Conservation (phyloP, 2,797 vertebrate species). For the Lindbergichthys nudifrons region DNA sequence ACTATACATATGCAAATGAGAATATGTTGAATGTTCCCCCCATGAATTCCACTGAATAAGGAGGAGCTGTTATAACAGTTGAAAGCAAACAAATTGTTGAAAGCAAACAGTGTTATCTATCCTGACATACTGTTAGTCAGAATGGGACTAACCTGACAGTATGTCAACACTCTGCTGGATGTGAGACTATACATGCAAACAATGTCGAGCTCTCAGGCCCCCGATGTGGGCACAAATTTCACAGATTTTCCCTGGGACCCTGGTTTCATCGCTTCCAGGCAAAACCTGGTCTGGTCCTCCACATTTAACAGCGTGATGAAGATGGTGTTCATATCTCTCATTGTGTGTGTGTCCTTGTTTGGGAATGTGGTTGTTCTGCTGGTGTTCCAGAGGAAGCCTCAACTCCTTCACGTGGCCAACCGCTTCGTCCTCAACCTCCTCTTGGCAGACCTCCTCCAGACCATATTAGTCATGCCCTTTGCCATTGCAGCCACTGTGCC, state of each 20-base stretch:
- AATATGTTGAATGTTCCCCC: slow-evolving; percentile 18
- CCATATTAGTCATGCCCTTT: slow-evolving; percentile 90
- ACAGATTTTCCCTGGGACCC: slow-evolving; percentile 73
- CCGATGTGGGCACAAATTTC: slow-evolving; percentile 66
- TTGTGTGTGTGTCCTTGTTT: slow-evolving; percentile 87
- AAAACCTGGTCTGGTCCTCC: slow-evolving; percentile 57
- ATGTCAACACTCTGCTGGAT: slow-evolving; percentile 41
- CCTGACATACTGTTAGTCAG: slow-evolving; percentile 23
- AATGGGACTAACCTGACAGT: slow-evolving; percentile 62
- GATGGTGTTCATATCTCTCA: slow-evolving; percentile 85
- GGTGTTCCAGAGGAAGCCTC: slow-evolving; percentile 91
- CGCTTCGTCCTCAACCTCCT: slow-evolving; percentile 93
- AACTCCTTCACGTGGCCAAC: slow-evolving; percentile 91
- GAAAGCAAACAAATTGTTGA: slow-evolving; percentile 6
- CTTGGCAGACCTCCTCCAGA: slow-evolving; percentile 90
- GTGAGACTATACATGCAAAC: slow-evolving; percentile 57
- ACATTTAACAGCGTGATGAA: slow-evolving; percentile 78
- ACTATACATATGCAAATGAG: not conserved
- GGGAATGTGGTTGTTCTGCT: slow-evolving; percentile 89
- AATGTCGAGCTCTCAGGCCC: slow-evolving; percentile 74
- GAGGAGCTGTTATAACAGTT: not conserved
- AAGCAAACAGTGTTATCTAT: slow-evolving; percentile 27
- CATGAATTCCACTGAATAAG: slow-evolving; percentile 24
- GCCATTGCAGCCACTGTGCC: slow-evolving; percentile 88
- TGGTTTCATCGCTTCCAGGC: slow-evolving; percentile 17